phyloP scores from a whole-genome alignment of 1,140 invertebrate genomes.

The Neoseiulus cucumeris region DNA sequence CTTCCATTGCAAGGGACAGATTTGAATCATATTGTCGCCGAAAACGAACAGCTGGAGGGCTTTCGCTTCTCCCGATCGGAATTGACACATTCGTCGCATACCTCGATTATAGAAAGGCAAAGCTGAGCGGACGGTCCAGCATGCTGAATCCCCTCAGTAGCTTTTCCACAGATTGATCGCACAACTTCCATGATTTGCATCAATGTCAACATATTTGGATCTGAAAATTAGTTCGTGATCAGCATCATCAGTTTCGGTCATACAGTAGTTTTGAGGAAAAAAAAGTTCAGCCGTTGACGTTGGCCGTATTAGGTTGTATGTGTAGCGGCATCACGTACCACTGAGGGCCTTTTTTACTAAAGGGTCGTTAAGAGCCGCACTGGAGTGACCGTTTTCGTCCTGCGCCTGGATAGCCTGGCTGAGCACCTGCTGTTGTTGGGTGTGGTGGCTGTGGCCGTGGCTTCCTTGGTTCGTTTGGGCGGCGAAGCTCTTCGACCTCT shows the following conservation, averaged over 20 bases:
- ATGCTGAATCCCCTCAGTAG: slow-evolving; percentile 51
- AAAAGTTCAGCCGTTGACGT: no score
- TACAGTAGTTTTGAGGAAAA: no score
- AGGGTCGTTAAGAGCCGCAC: slow-evolving; percentile 5
- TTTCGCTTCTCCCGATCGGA: no score
- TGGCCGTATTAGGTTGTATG: no score
- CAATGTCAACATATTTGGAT: slow-evolving; percentile 53
- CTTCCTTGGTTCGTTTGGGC: neutral
- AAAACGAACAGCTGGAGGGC: no score
- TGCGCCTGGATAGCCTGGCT: slow-evolving; percentile 8
- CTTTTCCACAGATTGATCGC: slow-evolving; percentile 49
- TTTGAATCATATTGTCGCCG: no score
- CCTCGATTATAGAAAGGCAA: slow-evolving; percentile 59
- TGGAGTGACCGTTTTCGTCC: slow-evolving; percentile 9
- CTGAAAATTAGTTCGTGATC: slow-evolving; percentile 21
- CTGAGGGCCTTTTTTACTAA: slow-evolving; percentile 4
- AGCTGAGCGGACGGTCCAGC: slow-evolving; percentile 55
- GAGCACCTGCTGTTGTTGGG: neutral
- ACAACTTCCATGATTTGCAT: slow-evolving; percentile 62
- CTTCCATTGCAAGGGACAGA: neutral
- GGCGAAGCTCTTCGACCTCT: slow-evolving; percentile 11
- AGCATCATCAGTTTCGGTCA: no score
- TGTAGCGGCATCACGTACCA: neutral
- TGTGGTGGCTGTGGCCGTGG: neutral
- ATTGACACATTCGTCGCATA: slow-evolving; percentile 18